These are phyloP conservation scores for Hoplodrina blanda DNA, from an alignment of 2,888 invertebrate species.

Conservation along the genomic window DNA sequence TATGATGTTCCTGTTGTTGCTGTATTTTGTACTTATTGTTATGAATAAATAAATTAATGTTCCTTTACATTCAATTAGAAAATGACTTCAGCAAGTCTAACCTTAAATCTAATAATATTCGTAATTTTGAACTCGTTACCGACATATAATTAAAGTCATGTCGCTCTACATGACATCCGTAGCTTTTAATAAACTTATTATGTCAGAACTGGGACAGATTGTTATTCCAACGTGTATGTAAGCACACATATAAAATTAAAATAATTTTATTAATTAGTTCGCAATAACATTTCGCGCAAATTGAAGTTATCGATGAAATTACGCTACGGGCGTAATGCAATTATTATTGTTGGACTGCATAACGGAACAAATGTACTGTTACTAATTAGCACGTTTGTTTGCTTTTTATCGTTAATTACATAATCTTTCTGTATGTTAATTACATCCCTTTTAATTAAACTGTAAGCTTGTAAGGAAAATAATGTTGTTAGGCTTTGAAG, in stretches of 20 bases:
- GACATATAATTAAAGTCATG: slow-evolving; percentile 30
- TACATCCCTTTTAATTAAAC: slow-evolving; percentile 8
- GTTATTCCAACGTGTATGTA: slow-evolving; percentile 57
- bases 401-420: slow-evolving; percentile 44
- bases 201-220: slow-evolving; percentile 67
- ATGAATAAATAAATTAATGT: too few species aligned
- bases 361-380: slow-evolving; percentile 72
- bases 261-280: slow-evolving; percentile 80
- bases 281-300: slow-evolving; percentile 76
- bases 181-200: slow-evolving; percentile 57
- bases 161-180: slow-evolving; percentile 41
- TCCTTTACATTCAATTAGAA: too few species aligned
- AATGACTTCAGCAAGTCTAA: too few species aligned
- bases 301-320: slow-evolving; percentile 77
- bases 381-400: slow-evolving; percentile 68
- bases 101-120: not conserved
- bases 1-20: too few species aligned
- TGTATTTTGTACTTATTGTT: too few species aligned
- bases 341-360: slow-evolving; percentile 69
- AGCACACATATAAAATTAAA: slow-evolving; percentile 73
- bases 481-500: not conserved
- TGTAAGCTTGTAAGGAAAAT: not conserved
- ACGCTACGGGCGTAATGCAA: slow-evolving; percentile 71
- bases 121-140: slow-evolving; percentile 1
- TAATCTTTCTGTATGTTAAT: slow-evolving; percentile 32